These are phyloP conservation scores for Pogonocherus hispidulus DNA, from an alignment of 2,888 invertebrate genomes.

Conservation along the genomic window DNA sequence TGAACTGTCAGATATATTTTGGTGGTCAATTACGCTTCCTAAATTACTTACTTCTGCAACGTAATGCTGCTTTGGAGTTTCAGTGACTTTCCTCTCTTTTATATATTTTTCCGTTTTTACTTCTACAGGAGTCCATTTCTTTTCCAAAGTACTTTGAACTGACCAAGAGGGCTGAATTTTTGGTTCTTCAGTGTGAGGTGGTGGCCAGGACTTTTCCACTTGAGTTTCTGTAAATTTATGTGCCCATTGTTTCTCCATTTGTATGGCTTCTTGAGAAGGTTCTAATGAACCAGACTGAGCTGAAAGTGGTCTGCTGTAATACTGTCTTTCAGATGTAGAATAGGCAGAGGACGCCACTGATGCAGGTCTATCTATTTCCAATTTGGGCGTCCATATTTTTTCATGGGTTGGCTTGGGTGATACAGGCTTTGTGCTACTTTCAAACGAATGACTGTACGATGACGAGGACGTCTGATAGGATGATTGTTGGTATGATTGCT, in stretches of 20 bases:
- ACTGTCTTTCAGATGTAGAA: conserved; percentile 48
- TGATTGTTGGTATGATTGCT: conserved; percentile 53
- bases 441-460: conserved; percentile 51
- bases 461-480: conserved; percentile 54
- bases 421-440: conserved; percentile 68
- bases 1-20: conserved; percentile 55
- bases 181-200: conserved; percentile 61
- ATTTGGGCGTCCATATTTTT: conserved; percentile 71
- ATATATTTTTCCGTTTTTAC: conserved; percentile 53
- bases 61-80: conserved; percentile 62
- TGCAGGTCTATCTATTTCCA: conserved; percentile 52
- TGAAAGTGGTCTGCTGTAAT: conserved; percentile 55
- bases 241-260: conserved; percentile 80
- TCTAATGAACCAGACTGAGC: conserved; percentile 49
- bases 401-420: conserved; percentile 69
- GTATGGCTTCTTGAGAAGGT: conserved; percentile 75
- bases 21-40: conserved; percentile 60
- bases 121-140: conserved; percentile 62
- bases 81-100: conserved; percentile 51
- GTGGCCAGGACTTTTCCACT: conserved; percentile 72
- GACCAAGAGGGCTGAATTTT: conserved; percentile 64
- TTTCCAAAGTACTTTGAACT: conserved; percentile 64
- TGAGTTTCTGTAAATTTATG: conserved; percentile 69
- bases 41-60: conserved; percentile 66
- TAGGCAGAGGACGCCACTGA: conserved; percentile 53